Conservation (phyloP, 1,140 invertebrate species). For the Drosophila insularis region DNA sequence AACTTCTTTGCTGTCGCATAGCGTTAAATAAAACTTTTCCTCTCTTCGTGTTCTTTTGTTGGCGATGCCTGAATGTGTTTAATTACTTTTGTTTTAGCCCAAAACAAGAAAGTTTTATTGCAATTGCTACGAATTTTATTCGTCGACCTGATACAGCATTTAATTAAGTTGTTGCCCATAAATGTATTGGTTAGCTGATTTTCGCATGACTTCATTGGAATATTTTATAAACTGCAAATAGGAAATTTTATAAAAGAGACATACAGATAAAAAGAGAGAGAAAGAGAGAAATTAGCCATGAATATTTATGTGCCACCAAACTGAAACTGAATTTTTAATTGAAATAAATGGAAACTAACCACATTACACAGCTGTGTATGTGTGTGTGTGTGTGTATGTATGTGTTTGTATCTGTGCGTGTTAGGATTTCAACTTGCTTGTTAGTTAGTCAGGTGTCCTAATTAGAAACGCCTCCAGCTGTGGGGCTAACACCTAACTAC, state of each 20-base stretch:
- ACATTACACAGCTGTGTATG: constrained; percentile 43
- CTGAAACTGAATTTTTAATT: constrained; percentile 62
- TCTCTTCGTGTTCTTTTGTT: constrained; percentile 15
- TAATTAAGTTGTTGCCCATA: constrained; percentile 65
- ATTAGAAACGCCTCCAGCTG: constrained; percentile 64
- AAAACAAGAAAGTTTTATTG: constrained; percentile 63
- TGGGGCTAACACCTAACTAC: constrained; percentile 16
- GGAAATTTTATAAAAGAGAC: neutral
- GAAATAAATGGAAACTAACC: constrained; percentile 63
- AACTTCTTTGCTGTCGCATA: constrained; percentile 64
- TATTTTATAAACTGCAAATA: constrained; percentile 28
- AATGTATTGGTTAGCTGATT: constrained; percentile 43
- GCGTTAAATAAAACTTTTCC: constrained; percentile 40
- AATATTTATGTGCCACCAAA: constrained; percentile 57
- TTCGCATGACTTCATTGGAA: constrained; percentile 57
- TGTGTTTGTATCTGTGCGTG: constrained; percentile 2
- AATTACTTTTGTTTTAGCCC: constrained; percentile 66
- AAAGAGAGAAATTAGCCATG: constrained; percentile 55
- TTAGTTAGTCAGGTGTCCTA: constrained; percentile 52
- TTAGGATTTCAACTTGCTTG: constrained; percentile 16
- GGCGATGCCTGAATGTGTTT: constrained; percentile 43
- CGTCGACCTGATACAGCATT: constrained; percentile 61
- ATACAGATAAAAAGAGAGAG: constrained; percentile 6
- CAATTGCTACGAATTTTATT: constrained; percentile 59
- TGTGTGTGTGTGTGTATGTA: neutral